These are phyloP conservation scores for Caenorhabditis imperialis DNA, from an alignment of 2,888 invertebrate species.

Conservation along the genomic window DNA sequence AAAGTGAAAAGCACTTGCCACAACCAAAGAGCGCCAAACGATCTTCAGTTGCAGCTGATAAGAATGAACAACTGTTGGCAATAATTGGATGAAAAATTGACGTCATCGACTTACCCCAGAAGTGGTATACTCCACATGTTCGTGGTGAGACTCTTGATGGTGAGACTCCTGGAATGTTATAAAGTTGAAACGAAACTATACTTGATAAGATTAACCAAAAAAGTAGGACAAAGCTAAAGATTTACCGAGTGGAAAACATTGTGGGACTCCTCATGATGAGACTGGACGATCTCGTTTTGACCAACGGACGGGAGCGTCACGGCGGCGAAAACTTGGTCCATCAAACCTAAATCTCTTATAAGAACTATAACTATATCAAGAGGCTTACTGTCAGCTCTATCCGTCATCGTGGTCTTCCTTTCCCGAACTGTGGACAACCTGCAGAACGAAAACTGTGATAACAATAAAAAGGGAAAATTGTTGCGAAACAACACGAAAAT, in stretches of 20 bases:
- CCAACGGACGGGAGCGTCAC: conserved; percentile 39
- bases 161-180: conserved; percentile 24
- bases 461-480: neutral
- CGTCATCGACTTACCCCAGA: conserved; percentile 29
- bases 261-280: conserved; percentile 36
- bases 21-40: conserved; percentile 32
- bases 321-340: conserved; percentile 41
- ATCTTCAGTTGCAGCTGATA: conserved; percentile 49
- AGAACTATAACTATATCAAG: too few species aligned
- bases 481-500: conserved; percentile 26
- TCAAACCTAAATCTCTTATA: conserved; percentile 38
- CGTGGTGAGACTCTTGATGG: conserved; percentile 24
- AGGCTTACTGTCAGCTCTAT: conserved; percentile 23
- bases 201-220: neutral
- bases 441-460: neutral
- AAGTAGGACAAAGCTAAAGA: neutral
- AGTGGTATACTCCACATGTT: conserved; percentile 31
- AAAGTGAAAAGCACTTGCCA: neutral
- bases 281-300: conserved; percentile 16
- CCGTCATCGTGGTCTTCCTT: conserved; percentile 11
- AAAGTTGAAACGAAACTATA: neutral
- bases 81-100: conserved; percentile 2
- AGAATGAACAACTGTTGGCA: conserved; percentile 4
- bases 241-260: conserved; percentile 19
- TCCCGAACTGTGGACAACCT: too few species aligned